These are phyloP conservation scores for Hirtodrosophila confusa DNA, from an alignment of 2,888 invertebrate genomes.

Conservation along the genomic window DNA sequence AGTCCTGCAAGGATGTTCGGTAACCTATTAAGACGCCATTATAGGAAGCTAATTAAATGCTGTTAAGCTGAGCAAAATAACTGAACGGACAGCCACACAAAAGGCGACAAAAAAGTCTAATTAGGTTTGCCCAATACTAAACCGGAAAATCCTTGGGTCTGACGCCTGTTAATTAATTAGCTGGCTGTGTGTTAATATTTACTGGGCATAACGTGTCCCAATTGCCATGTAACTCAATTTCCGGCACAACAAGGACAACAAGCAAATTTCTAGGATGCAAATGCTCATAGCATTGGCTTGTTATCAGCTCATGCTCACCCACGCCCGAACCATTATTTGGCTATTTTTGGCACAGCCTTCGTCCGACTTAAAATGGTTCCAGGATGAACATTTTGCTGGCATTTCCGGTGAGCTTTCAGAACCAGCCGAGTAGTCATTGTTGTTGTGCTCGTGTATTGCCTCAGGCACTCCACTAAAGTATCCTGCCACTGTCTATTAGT, in stretches of 20 bases:
- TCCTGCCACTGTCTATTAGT: slow-evolving; percentile 29
- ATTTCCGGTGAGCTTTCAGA: slow-evolving; percentile 27
- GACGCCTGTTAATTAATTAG: slow-evolving; percentile 61
- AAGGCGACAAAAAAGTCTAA: slow-evolving; percentile 28
- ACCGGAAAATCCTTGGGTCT: slow-evolving; percentile 23
- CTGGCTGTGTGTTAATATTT: slow-evolving; percentile 38
- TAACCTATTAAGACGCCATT: slow-evolving; percentile 31
- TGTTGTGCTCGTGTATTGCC: neutral
- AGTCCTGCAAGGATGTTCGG: slow-evolving; percentile 3
- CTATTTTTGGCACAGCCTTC: neutral
- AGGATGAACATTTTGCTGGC: slow-evolving; percentile 4
- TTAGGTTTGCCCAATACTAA: slow-evolving; percentile 25
- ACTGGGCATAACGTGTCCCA: slow-evolving; percentile 58
- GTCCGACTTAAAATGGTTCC: neutral
- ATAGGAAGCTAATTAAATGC: slow-evolving; percentile 37
- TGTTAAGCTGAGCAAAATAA: neutral
- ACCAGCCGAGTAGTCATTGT: slow-evolving; percentile 4
- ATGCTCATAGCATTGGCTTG: slow-evolving; percentile 1
- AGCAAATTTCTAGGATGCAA: slow-evolving; percentile 9
- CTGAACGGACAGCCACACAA: neutral
- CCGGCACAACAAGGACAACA: slow-evolving; percentile 24
- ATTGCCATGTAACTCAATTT: slow-evolving; percentile 51
- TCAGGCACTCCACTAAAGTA: slow-evolving; percentile 15
- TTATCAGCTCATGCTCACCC: slow-evolving; percentile 10
- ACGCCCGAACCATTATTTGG: slow-evolving; percentile 3